These are phyloP conservation scores for Fukomys damarensis DNA, from an alignment of 2,113 vertebrate genomes.

Conservation along the genomic window DNA sequence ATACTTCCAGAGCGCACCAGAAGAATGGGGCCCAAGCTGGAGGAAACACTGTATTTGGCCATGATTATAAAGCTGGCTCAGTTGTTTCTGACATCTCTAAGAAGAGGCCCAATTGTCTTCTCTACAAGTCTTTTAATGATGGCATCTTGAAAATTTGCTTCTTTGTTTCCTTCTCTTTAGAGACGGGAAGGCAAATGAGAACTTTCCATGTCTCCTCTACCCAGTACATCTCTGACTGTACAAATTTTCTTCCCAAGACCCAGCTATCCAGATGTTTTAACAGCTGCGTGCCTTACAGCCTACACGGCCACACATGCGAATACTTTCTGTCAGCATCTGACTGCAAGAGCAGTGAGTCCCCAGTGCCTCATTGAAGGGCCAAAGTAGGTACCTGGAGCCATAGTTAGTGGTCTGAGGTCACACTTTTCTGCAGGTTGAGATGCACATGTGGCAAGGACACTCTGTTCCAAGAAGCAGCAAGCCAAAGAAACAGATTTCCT, in stretches of 20 bases:
- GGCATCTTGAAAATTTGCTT: neutral
- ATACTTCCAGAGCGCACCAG: neutral
- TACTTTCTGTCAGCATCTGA: slow-evolving; percentile 47
- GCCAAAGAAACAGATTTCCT: slow-evolving; percentile 46
- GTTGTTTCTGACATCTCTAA: neutral
- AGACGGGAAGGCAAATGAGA: neutral
- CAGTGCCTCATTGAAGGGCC: neutral
- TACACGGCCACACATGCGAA: neutral
- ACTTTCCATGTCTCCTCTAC: neutral
- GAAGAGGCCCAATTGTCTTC: neutral
- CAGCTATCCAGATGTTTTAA: slow-evolving; percentile 43
- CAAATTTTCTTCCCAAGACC: slow-evolving; percentile 23
- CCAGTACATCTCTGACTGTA: neutral
- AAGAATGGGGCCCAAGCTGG: neutral
- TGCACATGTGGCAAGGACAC: neutral
- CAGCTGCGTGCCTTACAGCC: neutral
- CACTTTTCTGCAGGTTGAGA: neutral
- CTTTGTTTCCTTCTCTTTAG: neutral
- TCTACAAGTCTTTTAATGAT: neutral
- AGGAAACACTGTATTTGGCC: neutral
- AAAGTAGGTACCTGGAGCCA: slow-evolving; percentile 53
- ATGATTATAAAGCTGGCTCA: neutral
- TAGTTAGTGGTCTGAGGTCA: slow-evolving; percentile 63
- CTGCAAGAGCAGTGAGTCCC: slow-evolving; percentile 17
- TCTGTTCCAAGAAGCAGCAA: slow-evolving; percentile 57